Evolutionary conservation across 2,797 vertebrate species (phyloP).

Genomic region (Sorex maritimensis): DNA sequence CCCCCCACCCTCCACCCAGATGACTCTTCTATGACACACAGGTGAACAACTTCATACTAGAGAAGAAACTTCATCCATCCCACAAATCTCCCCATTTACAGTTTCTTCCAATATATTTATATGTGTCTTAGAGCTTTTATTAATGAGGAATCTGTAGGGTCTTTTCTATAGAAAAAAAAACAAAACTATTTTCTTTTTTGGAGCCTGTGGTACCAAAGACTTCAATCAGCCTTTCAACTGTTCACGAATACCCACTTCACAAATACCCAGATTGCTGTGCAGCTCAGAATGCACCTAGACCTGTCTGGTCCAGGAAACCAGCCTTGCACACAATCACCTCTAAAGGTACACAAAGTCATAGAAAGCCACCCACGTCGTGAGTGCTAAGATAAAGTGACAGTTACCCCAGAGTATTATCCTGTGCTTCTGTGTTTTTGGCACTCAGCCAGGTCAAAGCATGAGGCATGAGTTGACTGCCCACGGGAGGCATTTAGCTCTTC

Average conservation of each 20-base stretch:
- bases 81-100: background rate
- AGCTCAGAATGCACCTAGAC: no score
- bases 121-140: background rate
- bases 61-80: background rate
- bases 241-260: background rate
- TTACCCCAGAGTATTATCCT: no score
- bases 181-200: no score
- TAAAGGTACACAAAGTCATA: no score
- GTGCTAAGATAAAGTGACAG: no score
- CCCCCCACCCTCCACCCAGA: background rate
- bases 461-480: background rate
- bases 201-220: no score
- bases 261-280: no score
- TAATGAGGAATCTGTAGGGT: background rate
- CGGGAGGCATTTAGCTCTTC: background rate
- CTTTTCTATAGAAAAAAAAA: background rate
- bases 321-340: no score
- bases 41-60: background rate
- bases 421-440: background rate
- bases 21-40: background rate
- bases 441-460: background rate
- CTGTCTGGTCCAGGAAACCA: no score
- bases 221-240: no score
- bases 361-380: no score
- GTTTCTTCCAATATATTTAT: background rate